Base-by-base conservation (phyloP, 2,113 vertebrate genomes). In the Cariama cristata region DNA sequence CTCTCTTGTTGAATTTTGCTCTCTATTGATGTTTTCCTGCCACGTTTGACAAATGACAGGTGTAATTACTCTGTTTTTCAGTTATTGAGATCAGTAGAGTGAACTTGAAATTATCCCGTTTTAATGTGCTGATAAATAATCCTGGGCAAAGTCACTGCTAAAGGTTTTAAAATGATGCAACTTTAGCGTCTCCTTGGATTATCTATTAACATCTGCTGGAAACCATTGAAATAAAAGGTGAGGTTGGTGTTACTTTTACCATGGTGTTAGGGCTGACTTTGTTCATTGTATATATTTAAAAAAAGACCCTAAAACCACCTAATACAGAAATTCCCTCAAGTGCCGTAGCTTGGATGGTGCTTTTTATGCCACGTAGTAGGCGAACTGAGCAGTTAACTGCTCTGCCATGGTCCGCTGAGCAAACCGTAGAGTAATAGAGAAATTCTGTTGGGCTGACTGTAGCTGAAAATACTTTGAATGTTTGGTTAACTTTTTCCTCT, bases 401-500 rank as follows among this genome's bases (percentile, higher is more conserved):
- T 86, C 77, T 86, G 90, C 75, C 53, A n/a, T 49, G 85, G 66
- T 95, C 90, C 1, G 27, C 71, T 93, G 79, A 94, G 63, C 94
- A 92, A 73, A 60, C 75, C 4, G 0, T 8, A 15, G 63, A 42
- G 72, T 38, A 49, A 52, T 0, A 53, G 72, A 71, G 82, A 84
- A 66, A 40, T 58, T 35, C 45, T 53, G 40, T 21, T 84, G 81
- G 40, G 23, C 42, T 63, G 68, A n/a, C 90, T 83, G 42, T 58
- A 50, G 63, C 84, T 59, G 60, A 67, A 72, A 95, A 33, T 59
- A 66, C 45, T 89, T 62, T 16, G 40, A 47, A 24, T 47, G 47
- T 94, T 91, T 86, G 69, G 55, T 79, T 95, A 88, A 68, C 53
- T 79, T 96, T 86, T 73, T 7, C 76, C 77, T 52, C 73, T 67